phyloP scores from a whole-genome alignment of 2,113 vertebrate species.

The Pedetes capensis region DNA sequence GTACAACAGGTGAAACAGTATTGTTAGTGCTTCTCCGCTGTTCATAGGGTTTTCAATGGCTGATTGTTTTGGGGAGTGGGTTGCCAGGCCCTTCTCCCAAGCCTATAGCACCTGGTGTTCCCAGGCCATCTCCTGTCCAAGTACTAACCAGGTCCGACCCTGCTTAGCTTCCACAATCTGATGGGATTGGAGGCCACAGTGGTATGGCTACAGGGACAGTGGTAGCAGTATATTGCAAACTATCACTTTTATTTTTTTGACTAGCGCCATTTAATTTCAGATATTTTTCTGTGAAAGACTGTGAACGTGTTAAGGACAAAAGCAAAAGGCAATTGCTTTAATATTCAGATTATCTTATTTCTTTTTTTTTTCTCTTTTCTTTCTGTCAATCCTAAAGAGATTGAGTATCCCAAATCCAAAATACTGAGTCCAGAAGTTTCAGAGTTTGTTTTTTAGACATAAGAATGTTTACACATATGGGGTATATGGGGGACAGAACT shows the following conservation, averaged over 20 bases:
- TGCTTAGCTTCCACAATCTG: no score
- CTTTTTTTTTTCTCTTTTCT: neutral
- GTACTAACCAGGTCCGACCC: no score
- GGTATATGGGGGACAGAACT: neutral
- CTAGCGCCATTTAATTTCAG: slow-evolving; percentile 6
- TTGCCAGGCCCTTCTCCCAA: no score
- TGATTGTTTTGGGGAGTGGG: no score
- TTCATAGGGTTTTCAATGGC: no score
- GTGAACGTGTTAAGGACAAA: neutral
- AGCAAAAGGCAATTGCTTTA: slow-evolving; percentile 28
- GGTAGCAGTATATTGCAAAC: neutral
- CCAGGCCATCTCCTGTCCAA: no score
- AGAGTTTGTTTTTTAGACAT: neutral
- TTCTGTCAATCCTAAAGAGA: neutral
- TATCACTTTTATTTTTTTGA: neutral
- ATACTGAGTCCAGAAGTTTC: neutral
- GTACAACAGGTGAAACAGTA: no score
- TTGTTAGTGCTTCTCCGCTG: no score
- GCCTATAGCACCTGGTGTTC: no score
- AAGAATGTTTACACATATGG: neutral
- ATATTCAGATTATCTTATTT: neutral
- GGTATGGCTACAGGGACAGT: neutral
- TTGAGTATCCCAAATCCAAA: neutral
- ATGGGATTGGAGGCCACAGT: no score
- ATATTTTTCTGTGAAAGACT: slow-evolving; percentile 7